Conservation (phyloP, 2,113 vertebrate genomes). For the Rhipidura dahli region DNA sequence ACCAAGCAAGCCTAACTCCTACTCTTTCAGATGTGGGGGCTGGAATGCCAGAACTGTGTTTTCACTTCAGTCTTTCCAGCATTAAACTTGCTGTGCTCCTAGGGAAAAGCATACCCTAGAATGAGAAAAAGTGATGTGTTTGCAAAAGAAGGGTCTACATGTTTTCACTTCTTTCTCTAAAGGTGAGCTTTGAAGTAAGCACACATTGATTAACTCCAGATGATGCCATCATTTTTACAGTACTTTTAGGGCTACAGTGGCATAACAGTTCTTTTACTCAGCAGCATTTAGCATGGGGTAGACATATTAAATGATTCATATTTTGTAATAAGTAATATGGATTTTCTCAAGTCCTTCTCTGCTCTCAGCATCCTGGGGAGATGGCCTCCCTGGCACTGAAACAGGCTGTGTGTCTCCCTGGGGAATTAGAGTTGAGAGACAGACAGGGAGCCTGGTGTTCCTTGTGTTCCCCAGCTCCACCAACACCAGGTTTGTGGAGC, state of each 20-base stretch:
- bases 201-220: neutral
- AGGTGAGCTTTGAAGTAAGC: neutral
- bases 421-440: neutral
- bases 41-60: neutral
- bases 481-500: neutral
- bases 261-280: neutral
- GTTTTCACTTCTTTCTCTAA: neutral
- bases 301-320: neutral
- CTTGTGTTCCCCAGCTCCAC: neutral
- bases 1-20: neutral
- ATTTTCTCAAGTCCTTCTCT: neutral
- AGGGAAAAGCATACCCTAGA: neutral
- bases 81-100: neutral
- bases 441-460: neutral
- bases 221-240: neutral
- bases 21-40: neutral
- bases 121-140: neutral
- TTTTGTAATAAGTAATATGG: neutral
- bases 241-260: neutral
- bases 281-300: neutral
- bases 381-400: neutral
- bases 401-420: fast-evolving
- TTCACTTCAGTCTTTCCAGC: neutral
- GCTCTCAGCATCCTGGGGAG: neutral
- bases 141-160: neutral